phyloP scores from a whole-genome alignment of 30 jellyfish, hydroid and myxozoan genomes.

The Hydractinia echinata region DNA sequence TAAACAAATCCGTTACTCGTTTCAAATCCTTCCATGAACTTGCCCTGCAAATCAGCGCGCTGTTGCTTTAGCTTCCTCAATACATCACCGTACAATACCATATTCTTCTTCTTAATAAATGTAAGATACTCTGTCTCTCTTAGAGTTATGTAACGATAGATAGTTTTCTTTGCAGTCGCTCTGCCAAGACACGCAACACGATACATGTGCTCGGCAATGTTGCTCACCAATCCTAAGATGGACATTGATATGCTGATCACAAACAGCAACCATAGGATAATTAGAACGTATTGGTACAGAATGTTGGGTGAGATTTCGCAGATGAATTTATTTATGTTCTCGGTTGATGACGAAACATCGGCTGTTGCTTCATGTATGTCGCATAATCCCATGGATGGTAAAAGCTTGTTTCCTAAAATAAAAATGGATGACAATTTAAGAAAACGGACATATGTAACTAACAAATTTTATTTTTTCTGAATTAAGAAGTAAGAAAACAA shows the following conservation, averaged over 20 bases:
- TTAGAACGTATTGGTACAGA: slow-evolving; percentile 35
- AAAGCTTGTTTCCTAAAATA: slow-evolving; percentile 20
- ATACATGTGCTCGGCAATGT: slow-evolving; percentile 13
- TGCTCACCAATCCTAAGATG: slow-evolving; percentile 21
- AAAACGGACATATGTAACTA: too few relatives aligned
- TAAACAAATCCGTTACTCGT: slow-evolving; percentile 49
- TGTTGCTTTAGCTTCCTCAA: slow-evolving; percentile 28
- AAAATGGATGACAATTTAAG: background rate
- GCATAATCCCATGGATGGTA: slow-evolving; percentile 45
- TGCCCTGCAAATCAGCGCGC: slow-evolving; percentile 45
- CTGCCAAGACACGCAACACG: slow-evolving; percentile 19
- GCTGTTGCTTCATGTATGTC: slow-evolving; percentile 38
- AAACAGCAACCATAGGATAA: slow-evolving; percentile 34
- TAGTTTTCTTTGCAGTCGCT: slow-evolving; percentile 28
- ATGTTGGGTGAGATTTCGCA: slow-evolving; percentile 38
- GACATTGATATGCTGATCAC: slow-evolving; percentile 30
- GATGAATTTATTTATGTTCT: slow-evolving; percentile 23
- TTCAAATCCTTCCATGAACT: slow-evolving; percentile 39
- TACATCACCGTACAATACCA: slow-evolving; percentile 45
- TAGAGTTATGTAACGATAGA: slow-evolving; percentile 18
- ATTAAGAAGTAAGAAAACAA: too few relatives aligned
- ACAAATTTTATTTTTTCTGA: too few relatives aligned
- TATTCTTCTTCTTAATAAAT: slow-evolving; percentile 25
- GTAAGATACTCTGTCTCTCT: slow-evolving; percentile 37
- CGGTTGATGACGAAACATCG: background rate